Evolutionary conservation across 2,888 invertebrate genomes (phyloP).

Genomic region (Cataglyphis rosenhaueri): DNA sequence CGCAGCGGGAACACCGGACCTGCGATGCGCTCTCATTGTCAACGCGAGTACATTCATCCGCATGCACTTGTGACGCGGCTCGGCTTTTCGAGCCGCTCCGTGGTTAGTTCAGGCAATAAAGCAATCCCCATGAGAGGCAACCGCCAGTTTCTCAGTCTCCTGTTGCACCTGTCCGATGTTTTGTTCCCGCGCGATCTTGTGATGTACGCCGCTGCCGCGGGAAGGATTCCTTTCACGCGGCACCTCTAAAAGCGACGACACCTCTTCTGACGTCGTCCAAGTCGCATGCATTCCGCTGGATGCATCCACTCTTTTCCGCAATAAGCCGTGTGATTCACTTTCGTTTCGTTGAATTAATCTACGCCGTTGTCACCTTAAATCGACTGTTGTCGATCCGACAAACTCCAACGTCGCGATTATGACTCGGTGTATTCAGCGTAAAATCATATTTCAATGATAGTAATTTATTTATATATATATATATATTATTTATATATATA

Average conservation of each 20-base stretch:
- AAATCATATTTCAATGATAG: not conserved
- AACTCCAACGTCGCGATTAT: not conserved
- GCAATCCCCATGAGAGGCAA: conserved; percentile 47
- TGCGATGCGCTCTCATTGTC: conserved; percentile 10
- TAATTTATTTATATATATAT: not conserved
- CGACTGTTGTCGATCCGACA: not conserved
- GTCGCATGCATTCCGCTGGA: conserved; percentile 39
- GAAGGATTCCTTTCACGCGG: conserved; percentile 43
- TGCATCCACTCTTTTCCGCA: conserved; percentile 55
- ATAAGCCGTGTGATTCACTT: not conserved
- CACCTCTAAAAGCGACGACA: conserved; percentile 8
- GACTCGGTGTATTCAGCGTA: not conserved
- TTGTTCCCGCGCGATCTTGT: conserved; percentile 23
- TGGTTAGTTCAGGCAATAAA: conserved; percentile 66
- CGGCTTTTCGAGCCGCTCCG: conserved; percentile 39
- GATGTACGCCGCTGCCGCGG: conserved; percentile 40
- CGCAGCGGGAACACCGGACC: conserved; percentile 27
- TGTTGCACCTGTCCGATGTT: conserved; percentile 31
- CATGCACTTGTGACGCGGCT: conserved; percentile 23
- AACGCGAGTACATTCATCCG: conserved; percentile 14
- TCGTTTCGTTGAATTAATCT: conserved; percentile 10
- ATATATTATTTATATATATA: no score
- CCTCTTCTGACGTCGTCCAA: conserved; percentile 48
- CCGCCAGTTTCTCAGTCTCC: conserved; percentile 19
- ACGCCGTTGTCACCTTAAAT: conserved; percentile 9